These are phyloP conservation scores for Neuroterus valhalla DNA, from an alignment of 1,140 invertebrate species.

Conservation along the genomic window DNA sequence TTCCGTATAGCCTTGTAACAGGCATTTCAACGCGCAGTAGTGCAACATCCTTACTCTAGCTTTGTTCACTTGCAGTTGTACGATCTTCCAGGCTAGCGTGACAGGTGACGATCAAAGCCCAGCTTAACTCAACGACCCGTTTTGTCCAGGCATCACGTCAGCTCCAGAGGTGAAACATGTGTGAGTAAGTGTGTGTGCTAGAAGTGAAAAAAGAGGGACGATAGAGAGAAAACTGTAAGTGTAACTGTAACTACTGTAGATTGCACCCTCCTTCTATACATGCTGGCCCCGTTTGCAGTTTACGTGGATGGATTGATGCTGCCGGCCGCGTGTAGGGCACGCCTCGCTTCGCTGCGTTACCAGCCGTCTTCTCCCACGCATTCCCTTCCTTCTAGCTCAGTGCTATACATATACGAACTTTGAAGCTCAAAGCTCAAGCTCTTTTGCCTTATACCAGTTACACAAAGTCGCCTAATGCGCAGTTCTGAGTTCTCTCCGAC, in stretches of 20 bases:
- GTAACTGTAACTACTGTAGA: constrained; percentile 42
- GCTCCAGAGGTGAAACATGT: constrained; percentile 48
- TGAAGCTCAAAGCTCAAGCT: constrained; percentile 49
- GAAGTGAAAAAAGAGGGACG: constrained; percentile 37
- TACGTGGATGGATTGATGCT: constrained; percentile 73
- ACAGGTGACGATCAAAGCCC: constrained; percentile 69
- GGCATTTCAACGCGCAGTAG: neutral
- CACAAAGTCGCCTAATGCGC: constrained; percentile 25
- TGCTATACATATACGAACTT: constrained; percentile 42
- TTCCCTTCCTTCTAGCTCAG: constrained; percentile 55
- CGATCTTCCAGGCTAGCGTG: constrained; percentile 49
- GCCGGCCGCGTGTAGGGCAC: constrained; percentile 71
- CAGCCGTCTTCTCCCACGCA: constrained; percentile 72
- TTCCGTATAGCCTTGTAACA: constrained; percentile 14
- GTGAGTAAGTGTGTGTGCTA: constrained; percentile 44
- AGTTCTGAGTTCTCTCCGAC: constrained; percentile 38
- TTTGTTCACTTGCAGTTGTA: constrained; percentile 31
- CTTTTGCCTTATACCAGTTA: constrained; percentile 35
- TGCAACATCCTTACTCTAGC: neutral
- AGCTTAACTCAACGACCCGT: constrained; percentile 69
- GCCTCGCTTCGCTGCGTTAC: constrained; percentile 71
- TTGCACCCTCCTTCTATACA: constrained; percentile 44
- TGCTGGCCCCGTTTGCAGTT: constrained; percentile 66
- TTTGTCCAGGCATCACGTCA: constrained; percentile 65
- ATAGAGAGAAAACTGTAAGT: constrained; percentile 1